A percentile compares a stretch with the other conserved stretches of the same genome.
phyloP scores from a whole-genome alignment of 2,797 vertebrate species.

The Lacerta viridis region DNA sequence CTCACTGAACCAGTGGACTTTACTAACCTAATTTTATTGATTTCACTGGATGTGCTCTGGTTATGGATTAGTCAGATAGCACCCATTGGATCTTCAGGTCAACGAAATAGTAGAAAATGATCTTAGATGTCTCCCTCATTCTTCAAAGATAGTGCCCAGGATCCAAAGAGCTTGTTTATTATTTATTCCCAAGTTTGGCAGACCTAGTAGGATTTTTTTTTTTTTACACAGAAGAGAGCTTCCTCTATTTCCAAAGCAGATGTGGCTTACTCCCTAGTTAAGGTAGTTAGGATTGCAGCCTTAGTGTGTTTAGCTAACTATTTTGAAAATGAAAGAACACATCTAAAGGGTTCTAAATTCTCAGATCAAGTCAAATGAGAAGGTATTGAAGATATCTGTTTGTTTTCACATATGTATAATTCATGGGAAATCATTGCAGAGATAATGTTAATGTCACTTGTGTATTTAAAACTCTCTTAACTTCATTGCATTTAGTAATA shows the following conservation, averaged over 20 bases:
- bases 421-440: fast-evolving
- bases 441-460: conserved; percentile 7
- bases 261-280: background rate
- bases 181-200: background rate
- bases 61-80: no score
- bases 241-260: background rate
- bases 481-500: conserved; percentile 60
- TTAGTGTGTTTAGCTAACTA: conserved; percentile 34
- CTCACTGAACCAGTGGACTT: no score
- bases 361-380: background rate
- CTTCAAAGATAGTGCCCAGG: conserved; percentile 16
- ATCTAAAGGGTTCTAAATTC: background rate
- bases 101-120: conserved; percentile 6
- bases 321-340: background rate
- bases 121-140: conserved; percentile 47
- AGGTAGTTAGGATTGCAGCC: background rate
- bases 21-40: no score
- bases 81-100: background rate
- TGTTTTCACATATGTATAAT: conserved; percentile 36
- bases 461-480: conserved; percentile 30
- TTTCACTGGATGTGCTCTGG: no score
- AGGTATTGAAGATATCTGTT: background rate
- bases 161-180: background rate
- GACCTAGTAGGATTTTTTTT: background rate
- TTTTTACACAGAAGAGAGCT: background rate